Base-by-base conservation (phyloP, 2,888 invertebrate genomes). In the Brenthis daphne region DNA sequence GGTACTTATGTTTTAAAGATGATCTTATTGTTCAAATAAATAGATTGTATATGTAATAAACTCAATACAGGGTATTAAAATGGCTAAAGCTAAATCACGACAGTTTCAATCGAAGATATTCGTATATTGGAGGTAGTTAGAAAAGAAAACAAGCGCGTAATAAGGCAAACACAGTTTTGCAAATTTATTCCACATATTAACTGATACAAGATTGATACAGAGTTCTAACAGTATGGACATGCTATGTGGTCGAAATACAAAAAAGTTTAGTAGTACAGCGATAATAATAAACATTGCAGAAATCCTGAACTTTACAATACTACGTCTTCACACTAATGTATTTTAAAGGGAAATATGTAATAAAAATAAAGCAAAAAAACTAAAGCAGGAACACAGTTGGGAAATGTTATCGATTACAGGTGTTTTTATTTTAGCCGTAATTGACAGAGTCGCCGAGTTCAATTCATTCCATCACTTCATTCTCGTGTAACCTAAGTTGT, bases 121-220 rank as follows among this genome's bases (percentile, higher is more conserved):
- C 8, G 29, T 24, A 1, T 54, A 5, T 13, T n/a, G 48, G 47
- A 4, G 4, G 1, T 29, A n/a, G 48, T 24, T 24, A 29, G 6
- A 60, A 85, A 87, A 85, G 76, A 75, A 88, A 89, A 86, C 85
- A 76, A 86, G 72, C 73, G 72, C 73, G 78, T 92, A 91, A 92
- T 92, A 92, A 92, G 92, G 92, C 92, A 92, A 92, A 92, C 92
- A 92, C 92, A 92, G 91, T 92, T 92, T 92, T 92, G 91, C 92
- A 92, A 92, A 91, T 92, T 92, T 92, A 92, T 91, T 92, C 91
- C 92, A 92, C 90, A 88, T 85, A 88, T 88, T 90, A 87, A 92
- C 91, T 92, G 92, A 91, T 92, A 92, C 90, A 91, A 91, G 89
- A 85, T 90, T 89, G 91, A 89, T 92, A 91, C 88, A 87, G 89